These are phyloP conservation scores for Synergus laeviventris DNA, from an alignment of 2,888 invertebrate genomes.

Conservation along the genomic window DNA sequence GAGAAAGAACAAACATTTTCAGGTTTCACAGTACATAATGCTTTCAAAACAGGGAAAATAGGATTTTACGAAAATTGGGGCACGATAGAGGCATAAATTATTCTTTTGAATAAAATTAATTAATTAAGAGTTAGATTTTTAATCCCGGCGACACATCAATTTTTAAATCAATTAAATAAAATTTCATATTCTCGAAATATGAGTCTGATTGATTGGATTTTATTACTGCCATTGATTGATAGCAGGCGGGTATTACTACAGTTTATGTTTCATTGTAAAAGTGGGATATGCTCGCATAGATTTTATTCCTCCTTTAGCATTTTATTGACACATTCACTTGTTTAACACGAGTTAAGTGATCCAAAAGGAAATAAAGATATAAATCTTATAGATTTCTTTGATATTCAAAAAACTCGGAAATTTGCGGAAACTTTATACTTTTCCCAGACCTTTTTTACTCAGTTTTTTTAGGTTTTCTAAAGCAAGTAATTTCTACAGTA, in stretches of 20 bases:
- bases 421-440: constrained; percentile 2
- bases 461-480: background rate
- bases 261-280: background rate
- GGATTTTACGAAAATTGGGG: no score
- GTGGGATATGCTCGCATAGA: background rate
- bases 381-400: background rate
- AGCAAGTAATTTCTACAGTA: background rate
- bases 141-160: no score
- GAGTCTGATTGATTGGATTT: constrained; percentile 14
- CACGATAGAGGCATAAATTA: no score
- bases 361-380: background rate
- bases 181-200: background rate
- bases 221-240: background rate
- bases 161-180: no score
- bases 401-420: background rate
- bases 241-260: background rate
- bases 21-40: background rate
- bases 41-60: background rate
- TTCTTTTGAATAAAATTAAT: no score
- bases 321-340: background rate
- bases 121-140: no score
- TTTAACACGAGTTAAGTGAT: background rate
- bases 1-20: constrained; percentile 1
- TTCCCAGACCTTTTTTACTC: background rate
- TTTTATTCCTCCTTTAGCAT: background rate